Percentiles rank a stretch among this genome's conserved stretches.
Evolutionary conservation across 1,140 invertebrate species (phyloP).

Genomic region (Macrobrachium rosenbergii): DNA sequence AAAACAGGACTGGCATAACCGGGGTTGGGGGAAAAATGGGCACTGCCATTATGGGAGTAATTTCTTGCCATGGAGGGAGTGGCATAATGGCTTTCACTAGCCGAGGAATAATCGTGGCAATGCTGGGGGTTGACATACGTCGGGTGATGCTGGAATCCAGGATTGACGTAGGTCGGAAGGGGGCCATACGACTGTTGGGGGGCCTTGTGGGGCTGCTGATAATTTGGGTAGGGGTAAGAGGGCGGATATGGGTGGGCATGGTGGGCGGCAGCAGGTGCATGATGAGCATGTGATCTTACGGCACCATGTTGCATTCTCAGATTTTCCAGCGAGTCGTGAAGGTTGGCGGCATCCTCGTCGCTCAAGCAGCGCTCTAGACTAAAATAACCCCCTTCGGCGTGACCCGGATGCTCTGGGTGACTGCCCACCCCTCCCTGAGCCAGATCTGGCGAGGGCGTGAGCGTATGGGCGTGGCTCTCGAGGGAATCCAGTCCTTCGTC

Average conservation of each 20-base stretch:
- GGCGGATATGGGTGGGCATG: conserved; percentile 29
- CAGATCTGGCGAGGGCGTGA: conserved; percentile 55
- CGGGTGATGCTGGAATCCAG: conserved; percentile 35
- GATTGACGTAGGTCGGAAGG: conserved; percentile 43
- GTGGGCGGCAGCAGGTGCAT: neutral
- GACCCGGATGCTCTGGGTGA: conserved; percentile 18
- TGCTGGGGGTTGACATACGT: conserved; percentile 33
- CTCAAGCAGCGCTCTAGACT: conserved; percentile 54
- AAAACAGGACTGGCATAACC: conserved; percentile 21
- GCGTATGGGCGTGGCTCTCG: conserved; percentile 42
- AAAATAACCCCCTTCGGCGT: conserved; percentile 52
- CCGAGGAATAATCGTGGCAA: conserved; percentile 28
- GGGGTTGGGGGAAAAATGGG: conserved; percentile 8
- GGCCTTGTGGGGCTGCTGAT: conserved; percentile 23
- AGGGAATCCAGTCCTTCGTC: conserved; percentile 56
- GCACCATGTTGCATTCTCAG: conserved; percentile 6
- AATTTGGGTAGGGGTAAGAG: conserved; percentile 22
- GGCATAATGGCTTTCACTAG: neutral
- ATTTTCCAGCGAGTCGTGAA: conserved; percentile 56
- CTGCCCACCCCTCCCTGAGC: neutral
- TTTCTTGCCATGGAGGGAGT: neutral
- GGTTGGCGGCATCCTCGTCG: conserved; percentile 48
- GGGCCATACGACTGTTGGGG: conserved; percentile 33
- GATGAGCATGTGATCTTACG: neutral
- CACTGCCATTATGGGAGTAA: conserved; percentile 5